Evolutionary conservation across 2,113 vertebrate genomes (phyloP).

Genomic region (Prochilodus magdalenae): DNA sequence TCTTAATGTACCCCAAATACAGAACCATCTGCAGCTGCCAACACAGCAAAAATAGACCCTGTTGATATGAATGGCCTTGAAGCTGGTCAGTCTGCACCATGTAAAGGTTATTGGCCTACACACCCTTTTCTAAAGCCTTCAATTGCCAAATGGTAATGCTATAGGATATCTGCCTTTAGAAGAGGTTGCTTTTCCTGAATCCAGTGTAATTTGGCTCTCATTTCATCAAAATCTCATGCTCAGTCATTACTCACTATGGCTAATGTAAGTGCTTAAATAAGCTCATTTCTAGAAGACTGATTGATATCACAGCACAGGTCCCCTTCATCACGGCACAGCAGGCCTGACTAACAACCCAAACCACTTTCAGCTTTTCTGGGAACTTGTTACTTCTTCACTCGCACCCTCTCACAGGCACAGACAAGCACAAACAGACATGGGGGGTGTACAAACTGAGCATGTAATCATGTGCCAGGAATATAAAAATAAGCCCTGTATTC

Average conservation of each 20-base stretch:
- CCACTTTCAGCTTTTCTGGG: not conserved
- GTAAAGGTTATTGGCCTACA: conserved; percentile 5
- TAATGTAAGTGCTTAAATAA: conserved; percentile 32
- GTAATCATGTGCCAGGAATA: conserved; percentile 9
- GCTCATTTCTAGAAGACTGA: not conserved
- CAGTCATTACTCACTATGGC: conserved; percentile 7
- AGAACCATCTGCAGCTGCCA: conserved; percentile 24
- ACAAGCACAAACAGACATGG: conserved; percentile 35
- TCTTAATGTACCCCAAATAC: conserved; percentile 26
- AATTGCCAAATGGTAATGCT: not conserved
- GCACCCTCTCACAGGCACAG: conserved; percentile 23
- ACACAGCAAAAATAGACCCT: conserved; percentile 19
- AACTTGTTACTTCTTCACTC: conserved; percentile 13
- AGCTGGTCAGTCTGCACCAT: not conserved
- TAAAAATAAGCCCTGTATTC: conserved; percentile 47
- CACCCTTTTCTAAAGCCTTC: conserved; percentile 1
- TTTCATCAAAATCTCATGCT: not conserved
- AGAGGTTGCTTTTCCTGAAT: too few relatives aligned
- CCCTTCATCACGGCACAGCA: not conserved
- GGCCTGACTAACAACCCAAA: not conserved
- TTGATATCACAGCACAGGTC: not conserved
- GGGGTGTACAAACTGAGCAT: conserved; percentile 22
- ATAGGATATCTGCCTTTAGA: not conserved
- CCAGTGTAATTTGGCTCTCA: not conserved
- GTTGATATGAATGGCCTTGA: conserved; percentile 25